These are phyloP conservation scores for Kradibia gibbosae DNA, from an alignment of 1,140 invertebrate genomes.

Conservation along the genomic window DNA sequence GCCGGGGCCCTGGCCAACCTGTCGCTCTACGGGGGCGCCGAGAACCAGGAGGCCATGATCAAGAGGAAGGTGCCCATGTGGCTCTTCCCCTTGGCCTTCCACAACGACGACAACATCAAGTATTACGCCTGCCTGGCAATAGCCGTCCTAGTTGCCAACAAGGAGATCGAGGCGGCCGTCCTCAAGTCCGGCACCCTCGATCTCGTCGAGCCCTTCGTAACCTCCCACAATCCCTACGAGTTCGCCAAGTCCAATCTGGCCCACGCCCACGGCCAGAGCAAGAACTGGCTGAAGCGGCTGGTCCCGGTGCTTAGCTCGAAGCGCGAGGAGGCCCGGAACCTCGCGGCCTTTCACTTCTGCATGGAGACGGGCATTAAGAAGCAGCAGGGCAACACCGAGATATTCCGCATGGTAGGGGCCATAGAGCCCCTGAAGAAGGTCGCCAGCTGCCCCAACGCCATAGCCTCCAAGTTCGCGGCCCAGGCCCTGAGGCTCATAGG, in stretches of 20 bases:
- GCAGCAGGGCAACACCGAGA: slow-evolving; percentile 94
- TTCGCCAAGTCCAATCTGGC: slow-evolving; percentile 94
- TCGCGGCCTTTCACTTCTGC: slow-evolving; percentile 99
- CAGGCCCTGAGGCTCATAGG: slow-evolving; percentile 96
- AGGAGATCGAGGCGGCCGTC: slow-evolving; percentile 97
- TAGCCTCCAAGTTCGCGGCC: slow-evolving; percentile 97
- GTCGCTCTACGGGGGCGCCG: slow-evolving; percentile 95
- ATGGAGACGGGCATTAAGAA: slow-evolving; percentile 99
- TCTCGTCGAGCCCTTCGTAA: slow-evolving; percentile 97
- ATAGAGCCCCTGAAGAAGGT: slow-evolving; percentile 96
- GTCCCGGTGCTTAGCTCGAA: slow-evolving; percentile 97
- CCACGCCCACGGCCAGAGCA: slow-evolving; percentile 96
- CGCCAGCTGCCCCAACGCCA: slow-evolving; percentile 97
- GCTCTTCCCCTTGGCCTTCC: slow-evolving; percentile 97
- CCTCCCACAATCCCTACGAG: slow-evolving; percentile 92
- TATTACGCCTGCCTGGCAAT: slow-evolving; percentile 99
- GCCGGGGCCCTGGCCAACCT: slow-evolving; percentile 96
- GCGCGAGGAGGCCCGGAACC: slow-evolving; percentile 94
- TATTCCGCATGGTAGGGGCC: slow-evolving; percentile 95
- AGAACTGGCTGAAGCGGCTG: slow-evolving; percentile 94
- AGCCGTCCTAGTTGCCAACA: slow-evolving; percentile 96
- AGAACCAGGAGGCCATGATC: slow-evolving; percentile 99
- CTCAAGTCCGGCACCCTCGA: slow-evolving; percentile 95
- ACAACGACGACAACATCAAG: slow-evolving; percentile 96
- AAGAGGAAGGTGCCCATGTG: slow-evolving; percentile 96